Percentiles rank a stretch among this genome's conserved stretches.
phyloP scores from a whole-genome alignment of 2,113 vertebrate genomes.

The Micronycteris hirsuta region DNA sequence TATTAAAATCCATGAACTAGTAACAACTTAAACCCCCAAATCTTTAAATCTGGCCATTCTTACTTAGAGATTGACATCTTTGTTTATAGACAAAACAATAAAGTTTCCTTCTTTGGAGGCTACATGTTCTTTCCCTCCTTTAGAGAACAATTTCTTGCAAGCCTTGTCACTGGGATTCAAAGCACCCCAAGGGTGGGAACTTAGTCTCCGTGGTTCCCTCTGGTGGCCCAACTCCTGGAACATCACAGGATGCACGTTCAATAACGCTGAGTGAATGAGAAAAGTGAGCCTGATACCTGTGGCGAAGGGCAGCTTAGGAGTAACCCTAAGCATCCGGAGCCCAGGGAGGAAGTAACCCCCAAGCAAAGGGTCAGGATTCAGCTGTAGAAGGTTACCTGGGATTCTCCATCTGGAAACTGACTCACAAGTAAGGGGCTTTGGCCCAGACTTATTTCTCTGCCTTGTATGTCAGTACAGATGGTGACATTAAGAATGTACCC shows the following conservation, averaged over 20 bases:
- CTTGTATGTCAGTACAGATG: not conserved
- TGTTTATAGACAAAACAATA: not conserved
- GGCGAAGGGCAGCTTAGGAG: not conserved
- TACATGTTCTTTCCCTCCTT: not conserved
- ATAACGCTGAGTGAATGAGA: not conserved
- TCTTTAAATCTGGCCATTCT: not conserved
- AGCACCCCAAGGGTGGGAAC: not conserved
- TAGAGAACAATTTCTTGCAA: not conserved
- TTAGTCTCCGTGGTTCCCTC: not conserved
- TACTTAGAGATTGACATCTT: not conserved
- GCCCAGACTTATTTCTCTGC: not conserved
- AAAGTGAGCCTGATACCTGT: not conserved
- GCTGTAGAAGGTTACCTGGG: not conserved
- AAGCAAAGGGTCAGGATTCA: not conserved
- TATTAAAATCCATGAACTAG: not conserved
- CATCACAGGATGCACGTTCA: fast-evolving
- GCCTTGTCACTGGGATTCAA: not conserved
- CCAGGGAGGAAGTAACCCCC: not conserved
- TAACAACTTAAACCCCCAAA: not conserved
- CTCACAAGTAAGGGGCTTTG: not conserved
- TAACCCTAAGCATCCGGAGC: not conserved
- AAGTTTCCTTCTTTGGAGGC: not conserved
- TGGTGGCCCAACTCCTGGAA: not conserved
- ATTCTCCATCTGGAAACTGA: not conserved
- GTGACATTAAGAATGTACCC: too few relatives aligned